Conservation (phyloP, 2,888 invertebrate genomes). For the Machimus atricapillus region DNA sequence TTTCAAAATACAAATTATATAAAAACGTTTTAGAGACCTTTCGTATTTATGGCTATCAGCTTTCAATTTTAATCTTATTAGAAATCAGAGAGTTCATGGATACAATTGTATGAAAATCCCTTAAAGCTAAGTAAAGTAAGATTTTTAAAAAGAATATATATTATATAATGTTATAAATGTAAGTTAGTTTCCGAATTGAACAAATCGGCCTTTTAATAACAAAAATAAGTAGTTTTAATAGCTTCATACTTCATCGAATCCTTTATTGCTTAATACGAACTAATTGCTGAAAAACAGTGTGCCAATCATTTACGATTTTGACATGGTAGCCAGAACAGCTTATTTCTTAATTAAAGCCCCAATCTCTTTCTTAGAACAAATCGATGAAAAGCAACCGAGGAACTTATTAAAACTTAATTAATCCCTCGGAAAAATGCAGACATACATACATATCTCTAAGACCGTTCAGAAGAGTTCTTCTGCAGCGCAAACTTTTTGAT, state of each 20-base stretch:
- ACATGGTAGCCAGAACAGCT: not conserved
- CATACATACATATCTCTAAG: not conserved
- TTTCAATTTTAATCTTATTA: too few species aligned
- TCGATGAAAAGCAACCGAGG: not conserved
- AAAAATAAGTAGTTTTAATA: not conserved
- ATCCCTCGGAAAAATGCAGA: not conserved
- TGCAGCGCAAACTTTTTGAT: not conserved
- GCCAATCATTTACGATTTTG: not conserved
- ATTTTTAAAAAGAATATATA: too few species aligned
- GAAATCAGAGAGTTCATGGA: too few species aligned
- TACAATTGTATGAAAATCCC: too few species aligned
- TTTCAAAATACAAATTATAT: not conserved
- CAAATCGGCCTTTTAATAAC: too few species aligned
- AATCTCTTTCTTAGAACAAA: not conserved
- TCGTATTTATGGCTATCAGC: too few species aligned
- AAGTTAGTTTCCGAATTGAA: too few species aligned
- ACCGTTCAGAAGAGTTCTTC: not conserved
- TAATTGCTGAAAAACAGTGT: not conserved
- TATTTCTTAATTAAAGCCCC: not conserved
- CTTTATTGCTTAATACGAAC: not conserved
- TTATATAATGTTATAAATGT: too few species aligned
- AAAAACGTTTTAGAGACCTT: not conserved
- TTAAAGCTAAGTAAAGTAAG: too few species aligned
- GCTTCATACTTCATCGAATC: not conserved
- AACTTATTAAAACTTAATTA: not conserved